phyloP scores from a whole-genome alignment of 2,113 vertebrate genomes.

The Glaucomys volans region DNA sequence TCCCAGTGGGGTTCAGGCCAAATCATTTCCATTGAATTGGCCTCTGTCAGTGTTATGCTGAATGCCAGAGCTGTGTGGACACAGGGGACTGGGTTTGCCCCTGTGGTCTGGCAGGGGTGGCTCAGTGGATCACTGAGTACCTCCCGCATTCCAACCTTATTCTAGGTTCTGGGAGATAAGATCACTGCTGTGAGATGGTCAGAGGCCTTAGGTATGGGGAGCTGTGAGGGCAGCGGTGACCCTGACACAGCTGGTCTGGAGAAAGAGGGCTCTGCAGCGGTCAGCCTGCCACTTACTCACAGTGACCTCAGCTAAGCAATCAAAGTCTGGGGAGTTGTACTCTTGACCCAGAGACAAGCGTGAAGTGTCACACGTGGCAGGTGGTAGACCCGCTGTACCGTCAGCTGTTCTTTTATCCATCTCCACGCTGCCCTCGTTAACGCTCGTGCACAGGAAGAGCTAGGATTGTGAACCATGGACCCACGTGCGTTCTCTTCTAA shows the following conservation, averaged over 20 bases:
- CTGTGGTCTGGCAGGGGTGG: not conserved
- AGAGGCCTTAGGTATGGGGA: not conserved
- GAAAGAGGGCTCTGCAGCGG: not conserved
- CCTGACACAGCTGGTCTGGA: not conserved
- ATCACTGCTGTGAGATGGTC: too few relatives aligned
- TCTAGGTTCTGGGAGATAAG: not conserved
- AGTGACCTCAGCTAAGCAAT: not conserved
- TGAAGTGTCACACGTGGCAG: not conserved
- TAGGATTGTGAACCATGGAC: not conserved
- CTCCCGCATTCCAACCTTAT: accelerated
- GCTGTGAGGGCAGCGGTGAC: too few relatives aligned
- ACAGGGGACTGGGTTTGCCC: accelerated
- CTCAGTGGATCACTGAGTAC: not conserved
- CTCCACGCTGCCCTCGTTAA: not conserved
- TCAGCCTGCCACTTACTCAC: not conserved
- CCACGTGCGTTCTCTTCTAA: not conserved
- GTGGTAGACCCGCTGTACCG: not conserved
- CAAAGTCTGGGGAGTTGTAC: not conserved
- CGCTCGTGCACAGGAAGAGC: not conserved
- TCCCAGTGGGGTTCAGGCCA: not conserved
- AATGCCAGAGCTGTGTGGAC: not conserved
- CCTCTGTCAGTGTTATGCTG: not conserved
- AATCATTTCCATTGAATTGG: not conserved
- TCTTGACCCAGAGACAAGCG: not conserved
- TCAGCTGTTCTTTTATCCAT: not conserved